A percentile compares a stretch with the other conserved stretches of the same genome.
Conservation (phyloP, 1,140 invertebrate genomes). For the Drosophila fuyamai region DNA sequence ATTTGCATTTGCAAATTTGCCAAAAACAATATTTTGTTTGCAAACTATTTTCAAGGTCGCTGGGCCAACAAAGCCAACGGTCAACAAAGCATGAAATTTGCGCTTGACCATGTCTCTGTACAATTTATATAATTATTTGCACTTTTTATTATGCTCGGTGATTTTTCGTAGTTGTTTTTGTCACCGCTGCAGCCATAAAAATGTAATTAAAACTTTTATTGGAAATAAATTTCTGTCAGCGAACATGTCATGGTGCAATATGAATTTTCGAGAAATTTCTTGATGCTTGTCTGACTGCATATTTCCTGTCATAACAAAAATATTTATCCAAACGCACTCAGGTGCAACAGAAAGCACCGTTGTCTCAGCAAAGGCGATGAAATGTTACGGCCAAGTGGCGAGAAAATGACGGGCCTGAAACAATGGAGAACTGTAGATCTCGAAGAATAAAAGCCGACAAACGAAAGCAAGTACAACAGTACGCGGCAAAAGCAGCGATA, state of each 20-base stretch:
- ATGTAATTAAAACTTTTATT: conserved; percentile 60
- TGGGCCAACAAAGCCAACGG: conserved; percentile 48
- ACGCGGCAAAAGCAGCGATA: conserved; percentile 36
- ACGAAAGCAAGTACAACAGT: conserved; percentile 54
- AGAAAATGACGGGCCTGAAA: conserved; percentile 44
- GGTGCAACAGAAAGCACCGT: conserved; percentile 68
- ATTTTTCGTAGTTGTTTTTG: conserved; percentile 45
- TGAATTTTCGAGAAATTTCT: conserved; percentile 40
- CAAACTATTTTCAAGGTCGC: conserved; percentile 59
- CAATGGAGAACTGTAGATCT: conserved; percentile 50
- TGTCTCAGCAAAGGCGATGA: conserved; percentile 20
- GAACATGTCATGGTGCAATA: conserved; percentile 30
- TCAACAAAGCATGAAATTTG: conserved; percentile 71
- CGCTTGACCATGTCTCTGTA: conserved; percentile 65
- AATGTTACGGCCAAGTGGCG: conserved; percentile 28
- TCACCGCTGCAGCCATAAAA: conserved; percentile 53
- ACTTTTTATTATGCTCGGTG: conserved; percentile 38
- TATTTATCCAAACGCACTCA: conserved; percentile 60
- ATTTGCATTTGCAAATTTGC: conserved; percentile 62
- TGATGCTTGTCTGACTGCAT: conserved; percentile 42
- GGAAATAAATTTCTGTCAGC: conserved; percentile 48
- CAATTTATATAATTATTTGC: conserved; percentile 52
- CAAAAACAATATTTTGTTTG: conserved; percentile 65
- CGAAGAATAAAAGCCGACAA: conserved; percentile 41
- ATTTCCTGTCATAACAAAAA: conserved; percentile 52